Evolutionary conservation across 2,888 invertebrate species (phyloP), one percentile per base, ranked within the genome.

Genomic region (Agonum fuliginosum): DNA sequence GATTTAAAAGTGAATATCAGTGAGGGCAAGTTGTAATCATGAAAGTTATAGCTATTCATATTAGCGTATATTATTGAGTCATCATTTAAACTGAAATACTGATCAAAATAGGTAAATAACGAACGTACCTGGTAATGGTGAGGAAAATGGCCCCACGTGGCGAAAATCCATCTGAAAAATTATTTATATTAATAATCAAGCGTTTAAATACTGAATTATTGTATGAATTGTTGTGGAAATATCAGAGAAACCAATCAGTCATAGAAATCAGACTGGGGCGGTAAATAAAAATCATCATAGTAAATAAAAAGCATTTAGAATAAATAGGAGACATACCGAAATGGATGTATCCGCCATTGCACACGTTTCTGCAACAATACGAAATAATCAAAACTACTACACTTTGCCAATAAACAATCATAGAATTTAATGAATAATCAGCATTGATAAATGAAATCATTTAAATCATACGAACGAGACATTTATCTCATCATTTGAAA

Each of bases 381-480:
- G 17, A 67, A 20, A n/a, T 46, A 0, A 27, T 70, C 24, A 20
- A 14, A 70, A 43, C 14, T 14, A 30, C 17, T 17, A 19, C 10
- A 34, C 19, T 48, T 19, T 4, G 10, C 48, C 4, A 48, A 48
- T 48, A 12, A 30, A 2, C n/a, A n/a, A n/a, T n/a, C n/a, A n/a
- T 43, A 20, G 6, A 46, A 46, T 22, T 24, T 46, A 22, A 43
- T 4, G 3, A 22, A 27, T 24, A 24, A 22, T 71, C 71, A 71
- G 71, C n/a, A 51, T 48, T 30, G 46, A 71, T 48, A 71, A 27
- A 14, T 71, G 41, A 41, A 71, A 71, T 71, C 71, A 71, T 30
- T 8, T 1, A 58, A 34, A 19, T 73, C 58, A 73, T 73, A 73
- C 73, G 73, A 73, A 73, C 73, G 73, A 73, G 73, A 73, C 73